Evolutionary conservation across 2,888 invertebrate genomes (phyloP).

Genomic region (Muscina levida): DNA sequence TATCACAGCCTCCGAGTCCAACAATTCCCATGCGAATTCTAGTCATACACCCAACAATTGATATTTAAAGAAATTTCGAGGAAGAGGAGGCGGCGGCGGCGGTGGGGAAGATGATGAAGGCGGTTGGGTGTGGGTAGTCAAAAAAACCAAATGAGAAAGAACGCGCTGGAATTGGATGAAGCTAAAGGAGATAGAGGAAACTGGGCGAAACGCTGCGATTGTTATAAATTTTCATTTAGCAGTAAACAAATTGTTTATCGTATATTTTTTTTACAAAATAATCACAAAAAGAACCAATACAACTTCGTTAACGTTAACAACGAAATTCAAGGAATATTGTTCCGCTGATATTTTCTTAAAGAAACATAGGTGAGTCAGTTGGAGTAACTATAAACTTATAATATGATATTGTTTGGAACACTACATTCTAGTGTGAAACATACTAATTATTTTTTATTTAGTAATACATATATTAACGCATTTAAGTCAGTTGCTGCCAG

Average conservation of each 20-base stretch:
- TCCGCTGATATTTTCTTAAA: conserved; percentile 5
- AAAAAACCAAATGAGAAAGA: conserved; percentile 52
- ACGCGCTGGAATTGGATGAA: conserved; percentile 10
- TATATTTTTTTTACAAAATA: conserved; percentile 1
- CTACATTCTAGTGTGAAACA: too few relatives aligned
- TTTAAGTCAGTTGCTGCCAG: too few relatives aligned
- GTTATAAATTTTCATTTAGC: conserved; percentile 10
- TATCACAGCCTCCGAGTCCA: conserved; percentile 65
- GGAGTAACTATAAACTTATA: background rate
- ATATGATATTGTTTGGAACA: too few relatives aligned
- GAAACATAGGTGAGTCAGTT: conserved; percentile 20
- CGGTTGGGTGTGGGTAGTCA: conserved; percentile 65
- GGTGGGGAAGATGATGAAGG: conserved; percentile 44
- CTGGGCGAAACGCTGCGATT: conserved; percentile 37
- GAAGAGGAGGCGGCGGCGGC: conserved; percentile 57
- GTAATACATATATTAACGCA: too few relatives aligned
- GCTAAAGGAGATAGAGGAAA: conserved; percentile 37
- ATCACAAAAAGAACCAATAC: conserved; percentile 10
- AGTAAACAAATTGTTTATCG: conserved; percentile 20
- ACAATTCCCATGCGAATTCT: conserved; percentile 60
- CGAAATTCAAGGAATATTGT: conserved; percentile 7
- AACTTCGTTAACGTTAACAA: conserved; percentile 15
- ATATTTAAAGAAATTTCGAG: conserved; percentile 46
- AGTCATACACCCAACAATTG: conserved; percentile 65
- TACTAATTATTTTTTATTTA: too few relatives aligned